A percentile compares a stretch with the other conserved stretches of the same genome.
Evolutionary conservation across 2,113 vertebrate genomes (phyloP).

Genomic region (Sapayoa aenigma): DNA sequence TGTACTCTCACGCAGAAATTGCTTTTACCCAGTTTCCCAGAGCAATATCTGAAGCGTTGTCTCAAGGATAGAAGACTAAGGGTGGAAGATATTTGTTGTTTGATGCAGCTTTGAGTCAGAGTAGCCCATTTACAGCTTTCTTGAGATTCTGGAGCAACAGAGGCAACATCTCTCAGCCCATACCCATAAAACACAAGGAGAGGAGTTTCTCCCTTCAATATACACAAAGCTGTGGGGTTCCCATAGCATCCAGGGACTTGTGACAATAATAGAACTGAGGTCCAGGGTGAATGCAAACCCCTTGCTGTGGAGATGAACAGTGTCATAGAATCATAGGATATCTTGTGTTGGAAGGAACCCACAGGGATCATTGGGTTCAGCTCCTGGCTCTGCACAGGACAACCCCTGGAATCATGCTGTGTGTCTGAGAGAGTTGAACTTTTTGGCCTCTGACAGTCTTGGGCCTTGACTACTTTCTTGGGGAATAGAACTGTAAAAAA

Average conservation of each 20-base stretch:
- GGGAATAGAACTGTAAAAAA: neutral
- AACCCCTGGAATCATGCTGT: neutral
- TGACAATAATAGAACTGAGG: neutral
- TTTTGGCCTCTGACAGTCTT: neutral
- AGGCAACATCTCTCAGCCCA: neutral
- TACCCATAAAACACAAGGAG: neutral
- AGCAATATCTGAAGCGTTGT: neutral
- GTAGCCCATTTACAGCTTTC: neutral
- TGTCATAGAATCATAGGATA: accelerated
- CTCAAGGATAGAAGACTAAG: neutral
- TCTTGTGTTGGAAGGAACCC: neutral
- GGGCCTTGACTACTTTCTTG: neutral
- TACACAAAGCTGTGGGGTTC: neutral
- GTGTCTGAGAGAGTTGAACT: no score
- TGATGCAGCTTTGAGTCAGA: neutral
- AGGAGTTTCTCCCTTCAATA: neutral
- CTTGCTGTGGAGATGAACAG: accelerated
- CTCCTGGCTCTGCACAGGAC: no score
- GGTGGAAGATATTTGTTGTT: neutral
- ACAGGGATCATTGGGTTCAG: accelerated
- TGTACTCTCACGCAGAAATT: neutral
- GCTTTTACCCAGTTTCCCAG: neutral
- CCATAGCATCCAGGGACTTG: accelerated
- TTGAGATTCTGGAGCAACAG: neutral
- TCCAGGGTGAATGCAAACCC: neutral